Percentiles rank a stretch among this genome's conserved stretches.
Conservation (phyloP, 2,888 invertebrate genomes). For the Galeopsomyia nigrocyanea region DNA sequence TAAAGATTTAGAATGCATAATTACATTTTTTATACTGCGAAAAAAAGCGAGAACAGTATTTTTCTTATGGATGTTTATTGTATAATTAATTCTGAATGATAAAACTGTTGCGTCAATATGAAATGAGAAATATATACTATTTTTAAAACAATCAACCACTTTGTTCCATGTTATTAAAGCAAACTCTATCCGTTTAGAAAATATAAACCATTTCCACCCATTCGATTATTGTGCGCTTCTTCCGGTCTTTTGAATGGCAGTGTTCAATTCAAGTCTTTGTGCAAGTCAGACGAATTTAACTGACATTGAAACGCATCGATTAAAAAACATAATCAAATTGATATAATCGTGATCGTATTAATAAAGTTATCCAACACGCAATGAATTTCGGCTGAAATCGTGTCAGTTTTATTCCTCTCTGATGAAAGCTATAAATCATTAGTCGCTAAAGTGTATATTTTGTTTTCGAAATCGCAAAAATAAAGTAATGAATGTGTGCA, state of each 20-base stretch:
- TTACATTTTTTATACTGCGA: constrained; percentile 17
- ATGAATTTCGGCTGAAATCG: too few relatives aligned
- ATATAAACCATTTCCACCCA: constrained; percentile 7
- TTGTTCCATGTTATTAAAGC: not conserved
- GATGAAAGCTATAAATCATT: too few relatives aligned
- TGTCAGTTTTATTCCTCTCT: too few relatives aligned
- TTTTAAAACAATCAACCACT: constrained; percentile 29
- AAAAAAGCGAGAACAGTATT: constrained; percentile 35
- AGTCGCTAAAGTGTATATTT: too few relatives aligned
- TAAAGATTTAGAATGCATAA: constrained; percentile 1
- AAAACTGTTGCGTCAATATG: constrained; percentile 34
- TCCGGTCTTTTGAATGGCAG: constrained; percentile 13
- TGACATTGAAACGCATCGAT: not conserved
- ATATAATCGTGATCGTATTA: not conserved
- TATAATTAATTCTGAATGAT: constrained; percentile 32
- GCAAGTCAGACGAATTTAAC: not conserved
- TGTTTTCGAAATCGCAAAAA: too few relatives aligned
- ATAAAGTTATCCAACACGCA: not conserved
- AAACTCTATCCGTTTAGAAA: not conserved
- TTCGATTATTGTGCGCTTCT: constrained; percentile 20
- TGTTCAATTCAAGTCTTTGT: constrained; percentile 11
- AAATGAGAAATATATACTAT: constrained; percentile 33
- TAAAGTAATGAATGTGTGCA: not conserved
- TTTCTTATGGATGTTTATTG: constrained; percentile 32
- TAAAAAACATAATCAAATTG: not conserved